These are phyloP conservation scores for Habropoda laboriosa DNA, from an alignment of 1,140 invertebrate species.

Conservation along the genomic window DNA sequence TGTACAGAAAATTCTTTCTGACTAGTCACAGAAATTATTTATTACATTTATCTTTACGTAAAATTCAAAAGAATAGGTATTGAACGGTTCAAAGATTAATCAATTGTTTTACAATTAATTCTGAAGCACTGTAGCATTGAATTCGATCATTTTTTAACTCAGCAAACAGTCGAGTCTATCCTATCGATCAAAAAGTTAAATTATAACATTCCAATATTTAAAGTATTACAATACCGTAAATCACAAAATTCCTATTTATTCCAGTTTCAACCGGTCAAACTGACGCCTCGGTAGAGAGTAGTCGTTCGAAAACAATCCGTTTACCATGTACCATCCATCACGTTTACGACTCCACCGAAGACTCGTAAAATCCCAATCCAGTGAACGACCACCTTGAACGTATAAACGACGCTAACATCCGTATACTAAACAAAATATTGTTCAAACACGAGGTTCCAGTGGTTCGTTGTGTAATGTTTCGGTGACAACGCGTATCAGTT, in stretches of 20 bases:
- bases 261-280: not conserved
- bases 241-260: not conserved
- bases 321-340: not conserved
- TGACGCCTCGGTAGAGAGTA: not conserved
- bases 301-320: no score
- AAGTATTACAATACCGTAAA: not conserved
- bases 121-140: no score
- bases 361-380: not conserved
- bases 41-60: not conserved
- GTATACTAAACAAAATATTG: not conserved
- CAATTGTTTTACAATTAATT: no score
- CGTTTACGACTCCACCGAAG: no score
- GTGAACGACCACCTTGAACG: not conserved
- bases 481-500: not conserved
- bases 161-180: no score
- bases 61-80: not conserved
- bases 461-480: conserved; percentile 3
- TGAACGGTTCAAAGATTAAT: not conserved
- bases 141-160: no score
- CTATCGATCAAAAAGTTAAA: no score
- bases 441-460: not conserved
- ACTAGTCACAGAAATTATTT: not conserved
- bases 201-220: no score
- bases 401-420: not conserved
- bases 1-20: no score